Conservation (phyloP, 2,888 invertebrate species). For the Andrena camellia region DNA sequence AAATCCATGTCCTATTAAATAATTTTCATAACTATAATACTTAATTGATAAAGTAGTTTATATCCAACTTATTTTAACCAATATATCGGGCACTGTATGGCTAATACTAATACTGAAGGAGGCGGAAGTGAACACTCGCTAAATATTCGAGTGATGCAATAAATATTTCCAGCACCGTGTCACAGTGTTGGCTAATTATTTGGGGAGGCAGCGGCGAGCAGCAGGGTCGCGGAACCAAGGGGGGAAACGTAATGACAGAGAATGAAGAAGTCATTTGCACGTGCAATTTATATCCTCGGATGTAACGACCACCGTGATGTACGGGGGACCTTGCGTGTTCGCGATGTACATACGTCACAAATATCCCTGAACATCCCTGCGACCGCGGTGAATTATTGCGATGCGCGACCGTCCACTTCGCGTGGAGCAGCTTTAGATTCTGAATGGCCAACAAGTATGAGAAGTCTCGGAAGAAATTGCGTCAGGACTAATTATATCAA, state of each 20-base stretch:
- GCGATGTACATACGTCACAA: conserved; percentile 30
- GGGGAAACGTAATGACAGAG: background rate
- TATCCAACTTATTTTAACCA: too few relatives aligned
- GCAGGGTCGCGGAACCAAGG: background rate
- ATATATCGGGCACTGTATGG: too few relatives aligned
- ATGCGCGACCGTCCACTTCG: background rate
- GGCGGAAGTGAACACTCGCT: too few relatives aligned
- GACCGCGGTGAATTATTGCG: conserved; percentile 11
- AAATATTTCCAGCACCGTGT: background rate
- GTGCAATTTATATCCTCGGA: conserved; percentile 27
- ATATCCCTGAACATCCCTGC: conserved; percentile 20
- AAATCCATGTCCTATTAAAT: too few relatives aligned
- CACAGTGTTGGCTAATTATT: background rate
- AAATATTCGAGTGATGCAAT: too few relatives aligned
- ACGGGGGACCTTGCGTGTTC: conserved; percentile 20
- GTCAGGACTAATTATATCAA: background rate
- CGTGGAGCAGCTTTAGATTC: too few relatives aligned
- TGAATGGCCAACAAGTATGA: background rate
- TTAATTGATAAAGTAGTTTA: too few relatives aligned
- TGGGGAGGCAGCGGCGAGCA: background rate
- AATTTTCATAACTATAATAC: too few relatives aligned
- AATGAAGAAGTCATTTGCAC: conserved; percentile 27
- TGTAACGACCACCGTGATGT: background rate
- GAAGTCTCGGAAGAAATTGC: too few relatives aligned
- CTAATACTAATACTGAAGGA: too few relatives aligned